Conservation (phyloP, 2,797 vertebrate species). For the Pseudotriccus pelzelni region DNA sequence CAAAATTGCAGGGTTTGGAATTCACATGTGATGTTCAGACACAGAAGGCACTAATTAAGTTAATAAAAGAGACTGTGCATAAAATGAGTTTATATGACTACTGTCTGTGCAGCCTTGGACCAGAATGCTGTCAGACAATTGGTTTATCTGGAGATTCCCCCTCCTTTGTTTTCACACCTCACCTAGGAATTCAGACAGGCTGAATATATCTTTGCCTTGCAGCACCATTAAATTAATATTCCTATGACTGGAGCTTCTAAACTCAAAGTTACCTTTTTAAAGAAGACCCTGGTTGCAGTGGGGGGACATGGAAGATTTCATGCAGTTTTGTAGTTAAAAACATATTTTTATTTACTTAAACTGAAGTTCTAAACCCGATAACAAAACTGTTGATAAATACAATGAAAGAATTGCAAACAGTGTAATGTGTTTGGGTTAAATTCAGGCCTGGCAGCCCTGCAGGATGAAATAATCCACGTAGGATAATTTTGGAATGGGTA, state of each 20-base stretch:
- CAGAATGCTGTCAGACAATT: background rate
- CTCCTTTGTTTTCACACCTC: background rate
- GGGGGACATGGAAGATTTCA: background rate
- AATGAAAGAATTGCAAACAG: background rate
- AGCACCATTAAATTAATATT: background rate
- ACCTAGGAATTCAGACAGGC: background rate
- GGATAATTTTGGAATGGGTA: background rate
- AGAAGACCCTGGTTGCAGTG: background rate
- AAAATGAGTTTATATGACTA: background rate
- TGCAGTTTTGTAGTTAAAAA: background rate
- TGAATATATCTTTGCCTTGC: conserved; percentile 5
- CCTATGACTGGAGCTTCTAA: background rate
- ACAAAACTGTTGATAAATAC: background rate
- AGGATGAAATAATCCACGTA: background rate
- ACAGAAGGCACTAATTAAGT: background rate
- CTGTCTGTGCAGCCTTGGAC: background rate
- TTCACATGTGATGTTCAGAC: background rate
- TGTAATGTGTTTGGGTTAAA: background rate
- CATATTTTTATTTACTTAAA: background rate
- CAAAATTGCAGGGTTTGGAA: background rate
- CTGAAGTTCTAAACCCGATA: background rate
- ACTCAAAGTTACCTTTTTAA: background rate
- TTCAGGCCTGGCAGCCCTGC: background rate
- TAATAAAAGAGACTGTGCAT: background rate
- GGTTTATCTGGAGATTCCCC: background rate